phyloP scores from a whole-genome alignment of 2,888 invertebrate species.

The Rotaria macrura region DNA sequence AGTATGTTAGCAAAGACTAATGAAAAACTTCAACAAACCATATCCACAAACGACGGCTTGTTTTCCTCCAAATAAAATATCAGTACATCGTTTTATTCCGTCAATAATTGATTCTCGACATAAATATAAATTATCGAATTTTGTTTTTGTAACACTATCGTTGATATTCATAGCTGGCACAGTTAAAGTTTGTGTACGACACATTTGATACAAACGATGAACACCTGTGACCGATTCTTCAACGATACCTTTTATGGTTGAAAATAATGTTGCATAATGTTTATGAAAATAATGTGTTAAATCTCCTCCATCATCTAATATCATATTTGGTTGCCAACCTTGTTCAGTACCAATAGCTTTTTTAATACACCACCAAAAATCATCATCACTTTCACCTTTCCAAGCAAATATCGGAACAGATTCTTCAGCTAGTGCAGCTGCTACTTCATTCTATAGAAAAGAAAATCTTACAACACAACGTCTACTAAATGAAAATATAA shows the following conservation, averaged over 20 bases:
- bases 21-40: conserved; percentile 45
- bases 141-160: conserved; percentile 92
- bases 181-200: conserved; percentile 78
- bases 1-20: too few relatives aligned
- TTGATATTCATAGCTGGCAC: conserved; percentile 98
- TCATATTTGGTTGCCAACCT: conserved; percentile 85
- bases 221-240: conserved; percentile 97
- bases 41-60: conserved; percentile 90
- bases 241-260: conserved; percentile 87
- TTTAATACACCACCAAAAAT: conserved; percentile 98
- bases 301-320: conserved; percentile 90
- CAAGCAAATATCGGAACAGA: conserved; percentile 80
- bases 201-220: conserved; percentile 83
- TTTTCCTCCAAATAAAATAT: conserved; percentile 96
- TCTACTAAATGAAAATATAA: too few relatives aligned
- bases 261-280: conserved; percentile 83
- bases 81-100: conserved; percentile 71
- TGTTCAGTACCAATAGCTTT: conserved; percentile 60
- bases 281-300: conserved; percentile 89
- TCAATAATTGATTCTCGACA: conserved; percentile 82
- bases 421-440: conserved; percentile 81
- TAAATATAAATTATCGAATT: conserved; percentile 90
- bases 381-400: conserved; percentile 92
- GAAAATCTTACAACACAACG: too few relatives aligned
- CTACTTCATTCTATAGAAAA: conserved; percentile 79